Evolutionary conservation across 64 coral and sea anemone species (phyloP), one percentile per base, ranked within the genome.

Genomic region (Stichodactyla mertensii): DNA sequence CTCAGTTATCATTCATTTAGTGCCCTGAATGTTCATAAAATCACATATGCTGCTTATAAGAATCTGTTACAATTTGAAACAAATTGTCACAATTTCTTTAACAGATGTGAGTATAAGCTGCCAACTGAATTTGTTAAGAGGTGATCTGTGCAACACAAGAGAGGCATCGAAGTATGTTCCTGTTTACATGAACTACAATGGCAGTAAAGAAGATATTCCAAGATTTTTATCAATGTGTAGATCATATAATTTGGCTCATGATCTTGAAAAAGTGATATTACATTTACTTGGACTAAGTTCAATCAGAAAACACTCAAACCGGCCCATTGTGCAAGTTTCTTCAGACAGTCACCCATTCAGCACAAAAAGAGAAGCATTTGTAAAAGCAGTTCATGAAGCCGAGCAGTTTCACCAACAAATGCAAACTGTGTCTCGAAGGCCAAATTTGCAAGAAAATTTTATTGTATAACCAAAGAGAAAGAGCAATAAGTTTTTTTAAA

Each of bases 181-280:
- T 52, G 83, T 85, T 55, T 85, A 85, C 31, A 61, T 58, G 51
- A 31, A 55, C 57, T 85, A 85, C 54, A 85, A 55, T 64, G 60
- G 83, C 83, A 85, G 24, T 56, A 85, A 61, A 64, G 14, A 85
- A 7, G 83, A 85, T 45, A 64, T 85, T 22, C 83, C 83, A 15
- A 85, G 60, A 85, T 85, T 85, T 20, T 18, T 85, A 12, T 62
- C 83, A 14, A 81, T 53, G 78, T 81, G 78, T 22, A 81, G 78
- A 55, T 13, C 78, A 53, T 81, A 81, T 15, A 81, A 20, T 13
- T 22, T 52, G 2, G 6, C 45, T 53, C 36, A 6, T 20, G 78
- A 81, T 15, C 78, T 81, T 55, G 78, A 81, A 7, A 81, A 81
- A 53, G 26, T 81, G n/a, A 81, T 81, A 12, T 20, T 81, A 19